These are phyloP conservation scores for Rhorus exstirpatorius DNA, from an alignment of 2,888 invertebrate species.

Conservation along the genomic window DNA sequence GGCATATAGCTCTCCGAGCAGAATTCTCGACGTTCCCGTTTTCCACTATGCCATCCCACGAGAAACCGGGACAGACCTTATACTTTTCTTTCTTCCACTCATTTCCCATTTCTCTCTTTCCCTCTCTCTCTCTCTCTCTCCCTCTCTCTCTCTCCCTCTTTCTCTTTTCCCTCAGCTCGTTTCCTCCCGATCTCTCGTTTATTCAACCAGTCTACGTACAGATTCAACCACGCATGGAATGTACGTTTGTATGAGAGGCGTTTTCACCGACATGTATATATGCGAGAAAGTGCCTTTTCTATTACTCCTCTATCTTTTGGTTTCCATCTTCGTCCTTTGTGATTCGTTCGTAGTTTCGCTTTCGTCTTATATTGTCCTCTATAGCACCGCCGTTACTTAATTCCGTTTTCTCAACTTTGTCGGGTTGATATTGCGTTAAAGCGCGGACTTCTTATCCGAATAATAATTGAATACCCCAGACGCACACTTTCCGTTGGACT, in stretches of 20 bases:
- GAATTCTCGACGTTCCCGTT: conserved; percentile 69
- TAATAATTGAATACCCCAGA: too few species aligned
- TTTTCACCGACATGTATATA: conserved; percentile 33
- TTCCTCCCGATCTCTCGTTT: too few species aligned
- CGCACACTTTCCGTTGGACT: too few species aligned
- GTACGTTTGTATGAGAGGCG: conserved; percentile 21
- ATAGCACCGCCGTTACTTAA: conserved; percentile 2
- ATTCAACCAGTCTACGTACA: conserved; percentile 48
- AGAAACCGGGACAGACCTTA: conserved; percentile 54
- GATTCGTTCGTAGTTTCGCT: conserved; percentile 53
- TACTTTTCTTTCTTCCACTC: conserved; percentile 49
- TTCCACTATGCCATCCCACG: conserved; percentile 55
- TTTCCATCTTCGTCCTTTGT: conserved; percentile 58
- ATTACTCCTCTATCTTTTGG: conserved; percentile 60
- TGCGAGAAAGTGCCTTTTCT: conserved; percentile 43
- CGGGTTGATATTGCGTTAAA: neutral
- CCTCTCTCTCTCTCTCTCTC: conserved; percentile 35
- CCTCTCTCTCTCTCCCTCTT: conserved; percentile 14
- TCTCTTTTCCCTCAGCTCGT: too few species aligned
- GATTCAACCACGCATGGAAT: conserved; percentile 28
- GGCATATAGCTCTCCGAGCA: conserved; percentile 70
- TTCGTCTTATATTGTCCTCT: conserved; percentile 49
- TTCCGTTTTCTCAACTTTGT: conserved; percentile 17
- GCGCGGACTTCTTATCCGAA: conserved; percentile 17
- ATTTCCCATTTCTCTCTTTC: conserved; percentile 43